phyloP scores from a whole-genome alignment of 2,113 vertebrate genomes.

The Notarius quadriscutis region DNA sequence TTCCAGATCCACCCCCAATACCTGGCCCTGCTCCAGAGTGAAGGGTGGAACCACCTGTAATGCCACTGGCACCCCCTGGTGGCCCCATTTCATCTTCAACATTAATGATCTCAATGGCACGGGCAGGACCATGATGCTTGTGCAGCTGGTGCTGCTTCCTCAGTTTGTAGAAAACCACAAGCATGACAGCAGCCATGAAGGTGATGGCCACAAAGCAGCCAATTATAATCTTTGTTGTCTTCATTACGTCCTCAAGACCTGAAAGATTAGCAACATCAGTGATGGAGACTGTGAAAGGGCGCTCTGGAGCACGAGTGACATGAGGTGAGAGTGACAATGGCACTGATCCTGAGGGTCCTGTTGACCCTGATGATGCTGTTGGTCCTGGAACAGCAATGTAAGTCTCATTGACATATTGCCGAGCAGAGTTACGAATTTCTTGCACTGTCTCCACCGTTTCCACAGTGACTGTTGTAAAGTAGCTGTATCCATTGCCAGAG shows the following conservation, averaged over 20 bases:
- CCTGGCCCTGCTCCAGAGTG: conserved; percentile 53
- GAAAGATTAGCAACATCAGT: conserved; percentile 83
- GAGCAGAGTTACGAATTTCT: conserved; percentile 71
- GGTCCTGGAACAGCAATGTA: conserved; percentile 78
- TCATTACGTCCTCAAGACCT: conserved; percentile 90
- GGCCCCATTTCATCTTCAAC: conserved; percentile 88
- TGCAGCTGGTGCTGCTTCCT: conserved; percentile 92
- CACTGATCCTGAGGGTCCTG: conserved; percentile 70
- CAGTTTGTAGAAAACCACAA: conserved; percentile 93
- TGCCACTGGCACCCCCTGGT: conserved; percentile 71
- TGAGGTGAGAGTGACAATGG: conserved; percentile 80
- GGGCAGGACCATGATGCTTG: conserved; percentile 88
- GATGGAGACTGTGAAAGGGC: conserved; percentile 83
- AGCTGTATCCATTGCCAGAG: conserved; percentile 81
- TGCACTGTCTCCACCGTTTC: conserved; percentile 82
- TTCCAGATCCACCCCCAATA: conserved; percentile 62
- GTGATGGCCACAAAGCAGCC: conserved; percentile 95
- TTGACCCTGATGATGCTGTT: conserved; percentile 71
- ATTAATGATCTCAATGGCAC: conserved; percentile 92
- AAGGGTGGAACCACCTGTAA: conserved; percentile 75
- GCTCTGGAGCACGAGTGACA: conserved; percentile 76
- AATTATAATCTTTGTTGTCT: conserved; percentile 95
- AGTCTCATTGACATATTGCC: conserved; percentile 76
- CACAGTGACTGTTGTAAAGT: conserved; percentile 93
- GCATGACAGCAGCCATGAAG: conserved; percentile 94